Conservation (phyloP, 1,140 invertebrate species). For the Scaptomyza graminum region DNA sequence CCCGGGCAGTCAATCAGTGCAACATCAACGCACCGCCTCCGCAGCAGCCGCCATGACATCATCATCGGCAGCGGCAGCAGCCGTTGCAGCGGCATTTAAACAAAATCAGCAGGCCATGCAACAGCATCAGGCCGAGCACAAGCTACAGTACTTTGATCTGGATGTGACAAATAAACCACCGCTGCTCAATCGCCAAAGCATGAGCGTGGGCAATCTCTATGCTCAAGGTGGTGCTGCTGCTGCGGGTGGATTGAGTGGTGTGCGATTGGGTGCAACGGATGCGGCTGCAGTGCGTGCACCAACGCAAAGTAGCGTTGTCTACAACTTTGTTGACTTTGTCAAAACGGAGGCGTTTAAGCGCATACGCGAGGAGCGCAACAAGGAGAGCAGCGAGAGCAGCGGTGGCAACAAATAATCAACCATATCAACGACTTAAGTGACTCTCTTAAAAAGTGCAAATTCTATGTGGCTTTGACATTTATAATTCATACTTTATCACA, state of each 20-base stretch:
- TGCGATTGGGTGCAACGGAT: slow-evolving; percentile 49
- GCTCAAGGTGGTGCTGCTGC: slow-evolving; percentile 33
- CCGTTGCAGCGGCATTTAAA: slow-evolving; percentile 34
- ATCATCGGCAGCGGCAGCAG: slow-evolving; percentile 9
- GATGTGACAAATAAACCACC: slow-evolving; percentile 85
- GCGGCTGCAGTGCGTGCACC: slow-evolving; percentile 50
- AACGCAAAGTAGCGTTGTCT: slow-evolving; percentile 86
- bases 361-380: slow-evolving; percentile 91
- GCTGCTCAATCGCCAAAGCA: slow-evolving; percentile 66
- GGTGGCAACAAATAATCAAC: slow-evolving; percentile 22
- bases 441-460: slow-evolving; percentile 49
- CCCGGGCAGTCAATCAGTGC: slow-evolving; percentile 62
- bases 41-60: slow-evolving; percentile 63
- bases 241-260: slow-evolving; percentile 8
- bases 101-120: slow-evolving; percentile 28
- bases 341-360: slow-evolving; percentile 96
- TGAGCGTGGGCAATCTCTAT: slow-evolving; percentile 68
- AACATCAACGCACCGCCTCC: slow-evolving; percentile 75
- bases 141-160: slow-evolving; percentile 89
- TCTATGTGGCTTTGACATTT: slow-evolving; percentile 53
- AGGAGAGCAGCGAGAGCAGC: slow-evolving; percentile 67
- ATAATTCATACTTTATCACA: slow-evolving; percentile 44
- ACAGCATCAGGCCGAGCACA: slow-evolving; percentile 65
- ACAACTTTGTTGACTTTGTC: slow-evolving; percentile 95
- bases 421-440: slow-evolving; percentile 36